Conservation (phyloP, 1,140 invertebrate genomes). For the Chelonus insularis region DNA sequence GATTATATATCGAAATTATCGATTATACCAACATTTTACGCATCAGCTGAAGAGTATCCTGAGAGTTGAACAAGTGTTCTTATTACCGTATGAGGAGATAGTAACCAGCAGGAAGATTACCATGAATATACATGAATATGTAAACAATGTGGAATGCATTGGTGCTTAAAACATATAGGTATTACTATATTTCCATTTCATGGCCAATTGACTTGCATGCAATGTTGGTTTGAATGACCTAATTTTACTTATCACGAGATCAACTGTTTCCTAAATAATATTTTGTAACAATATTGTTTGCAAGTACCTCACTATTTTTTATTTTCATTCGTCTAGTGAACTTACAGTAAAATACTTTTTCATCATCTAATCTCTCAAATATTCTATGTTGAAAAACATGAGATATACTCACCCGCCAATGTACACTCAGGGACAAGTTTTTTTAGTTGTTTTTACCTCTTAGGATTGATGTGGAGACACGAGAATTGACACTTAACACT, state of each 20-base stretch:
- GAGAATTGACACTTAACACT: slow-evolving; percentile 3
- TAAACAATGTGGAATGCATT: slow-evolving; percentile 12
- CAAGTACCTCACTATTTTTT: neutral
- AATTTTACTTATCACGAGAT: slow-evolving; percentile 17
- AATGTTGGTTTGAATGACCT: slow-evolving; percentile 16
- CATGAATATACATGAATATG: slow-evolving; percentile 9
- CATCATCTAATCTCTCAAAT: neutral
- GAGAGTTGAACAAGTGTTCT: slow-evolving; percentile 8
- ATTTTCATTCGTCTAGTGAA: too few species aligned
- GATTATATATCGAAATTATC: neutral
- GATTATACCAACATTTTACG: neutral
- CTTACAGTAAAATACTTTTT: too few species aligned
- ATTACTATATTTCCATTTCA: slow-evolving; percentile 17
- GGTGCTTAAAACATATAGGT: neutral
- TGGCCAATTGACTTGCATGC: slow-evolving; percentile 22
- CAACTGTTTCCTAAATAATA: slow-evolving; percentile 9
- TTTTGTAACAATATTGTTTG: neutral
- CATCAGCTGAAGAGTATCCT: neutral
- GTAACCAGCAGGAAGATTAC: neutral
- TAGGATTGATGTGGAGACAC: neutral
- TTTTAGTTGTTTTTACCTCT: neutral
- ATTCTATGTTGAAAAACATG: neutral
- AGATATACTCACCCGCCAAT: slow-evolving; percentile 7
- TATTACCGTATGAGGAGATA: too few species aligned
- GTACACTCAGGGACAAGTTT: slow-evolving; percentile 7